Evolutionary conservation across 2,888 invertebrate species (phyloP).

Genomic region (Cerceris ruficornis): DNA sequence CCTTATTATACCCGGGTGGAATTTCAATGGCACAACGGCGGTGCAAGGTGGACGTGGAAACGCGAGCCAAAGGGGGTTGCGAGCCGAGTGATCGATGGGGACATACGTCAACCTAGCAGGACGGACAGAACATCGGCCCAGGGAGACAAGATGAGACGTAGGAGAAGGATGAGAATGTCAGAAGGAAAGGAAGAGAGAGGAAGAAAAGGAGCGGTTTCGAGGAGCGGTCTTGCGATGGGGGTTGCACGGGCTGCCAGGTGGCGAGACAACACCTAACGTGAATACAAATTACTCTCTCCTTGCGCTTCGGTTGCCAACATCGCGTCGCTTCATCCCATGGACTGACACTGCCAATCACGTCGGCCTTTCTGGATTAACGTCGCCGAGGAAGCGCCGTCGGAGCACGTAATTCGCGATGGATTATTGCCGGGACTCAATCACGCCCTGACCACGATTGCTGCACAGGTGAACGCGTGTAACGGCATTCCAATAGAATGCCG

Average conservation of each 20-base stretch:
- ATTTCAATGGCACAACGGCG: conserved; percentile 71
- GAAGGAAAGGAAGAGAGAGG: conserved; percentile 49
- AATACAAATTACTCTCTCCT: conserved; percentile 74
- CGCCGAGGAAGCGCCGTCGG: conserved; percentile 52
- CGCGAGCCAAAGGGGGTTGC: conserved; percentile 60
- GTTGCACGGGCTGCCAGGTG: conserved; percentile 69
- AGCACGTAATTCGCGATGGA: conserved; percentile 68
- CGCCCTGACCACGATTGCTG: conserved; percentile 21
- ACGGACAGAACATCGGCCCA: conserved; percentile 63
- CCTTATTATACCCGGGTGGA: conserved; percentile 71
- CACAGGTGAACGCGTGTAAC: conserved; percentile 25
- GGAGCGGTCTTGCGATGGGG: conserved; percentile 23
- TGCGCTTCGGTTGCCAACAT: conserved; percentile 66
- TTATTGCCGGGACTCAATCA: conserved; percentile 59
- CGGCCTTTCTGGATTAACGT: conserved; percentile 67
- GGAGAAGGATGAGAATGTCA: conserved; percentile 61
- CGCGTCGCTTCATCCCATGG: conserved; percentile 60
- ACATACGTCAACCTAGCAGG: conserved; percentile 73
- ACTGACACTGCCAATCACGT: conserved; percentile 70
- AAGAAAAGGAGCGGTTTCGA: conserved; percentile 43
- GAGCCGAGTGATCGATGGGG: conserved; percentile 75
- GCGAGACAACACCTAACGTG: conserved; percentile 76
- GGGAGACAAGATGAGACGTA: conserved; percentile 60
- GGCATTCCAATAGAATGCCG: background rate
- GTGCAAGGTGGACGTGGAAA: conserved; percentile 66